Conservation (phyloP, 2,113 vertebrate species). For the Crotophaga sulcirostris region DNA sequence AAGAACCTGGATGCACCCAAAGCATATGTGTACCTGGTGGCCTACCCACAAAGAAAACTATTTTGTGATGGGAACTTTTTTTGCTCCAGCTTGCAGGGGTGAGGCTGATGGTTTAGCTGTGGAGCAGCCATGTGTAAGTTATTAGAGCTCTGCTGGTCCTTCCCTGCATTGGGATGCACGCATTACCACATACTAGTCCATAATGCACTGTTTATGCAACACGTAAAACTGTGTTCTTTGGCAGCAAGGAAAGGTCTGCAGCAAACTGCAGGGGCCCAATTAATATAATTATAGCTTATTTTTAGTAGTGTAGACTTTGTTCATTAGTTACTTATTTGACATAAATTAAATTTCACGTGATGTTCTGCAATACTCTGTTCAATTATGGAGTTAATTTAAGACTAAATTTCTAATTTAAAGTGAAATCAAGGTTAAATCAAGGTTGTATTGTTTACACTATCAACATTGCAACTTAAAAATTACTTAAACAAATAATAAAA, state of each 20-base stretch:
- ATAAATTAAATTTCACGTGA: constrained; percentile 68
- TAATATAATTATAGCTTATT: constrained; percentile 71
- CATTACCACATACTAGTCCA: neutral
- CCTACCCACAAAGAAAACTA: neutral
- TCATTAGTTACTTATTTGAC: constrained; percentile 69
- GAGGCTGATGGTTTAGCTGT: neutral
- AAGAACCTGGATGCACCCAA: neutral
- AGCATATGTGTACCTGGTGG: neutral
- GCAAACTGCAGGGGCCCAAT: constrained; percentile 68
- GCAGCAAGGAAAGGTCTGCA: constrained; percentile 58
- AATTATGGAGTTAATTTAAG: constrained; percentile 60
- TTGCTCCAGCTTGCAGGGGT: neutral
- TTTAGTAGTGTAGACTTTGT: constrained; percentile 69
- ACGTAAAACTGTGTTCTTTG: constrained; percentile 21
- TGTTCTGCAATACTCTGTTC: constrained; percentile 56
- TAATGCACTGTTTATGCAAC: constrained; percentile 45
- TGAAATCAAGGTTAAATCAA: constrained; percentile 55
- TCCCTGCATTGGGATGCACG: neutral
- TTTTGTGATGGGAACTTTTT: neutral
- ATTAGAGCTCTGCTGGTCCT: neutral
- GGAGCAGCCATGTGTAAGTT: constrained; percentile 9
- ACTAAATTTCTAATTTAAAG: constrained; percentile 55
- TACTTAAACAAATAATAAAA: neutral
- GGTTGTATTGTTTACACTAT: constrained; percentile 21
- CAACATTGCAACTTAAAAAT: constrained; percentile 21